Evolutionary conservation across 2,113 vertebrate species (phyloP).

Genomic region (Formicarius rufipectus): DNA sequence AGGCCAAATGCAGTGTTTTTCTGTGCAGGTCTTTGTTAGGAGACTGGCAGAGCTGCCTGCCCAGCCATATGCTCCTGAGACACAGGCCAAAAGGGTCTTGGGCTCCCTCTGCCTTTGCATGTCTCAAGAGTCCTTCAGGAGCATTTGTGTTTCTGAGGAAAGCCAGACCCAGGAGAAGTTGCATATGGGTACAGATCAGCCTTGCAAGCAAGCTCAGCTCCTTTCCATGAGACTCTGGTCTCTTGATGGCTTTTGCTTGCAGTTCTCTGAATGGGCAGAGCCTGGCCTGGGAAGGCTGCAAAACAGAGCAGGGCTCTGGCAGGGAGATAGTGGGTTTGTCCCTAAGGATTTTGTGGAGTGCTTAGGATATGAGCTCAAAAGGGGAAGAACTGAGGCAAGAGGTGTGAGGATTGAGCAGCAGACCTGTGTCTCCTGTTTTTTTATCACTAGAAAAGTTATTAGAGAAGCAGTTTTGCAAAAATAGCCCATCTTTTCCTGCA

Average conservation of each 20-base stretch:
- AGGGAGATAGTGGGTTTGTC: background rate
- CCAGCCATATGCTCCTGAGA: background rate
- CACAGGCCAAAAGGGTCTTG: background rate
- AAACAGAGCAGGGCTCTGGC: background rate
- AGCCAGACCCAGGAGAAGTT: background rate
- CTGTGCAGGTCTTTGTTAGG: background rate
- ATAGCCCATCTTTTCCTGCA: background rate
- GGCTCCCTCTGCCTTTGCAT: background rate
- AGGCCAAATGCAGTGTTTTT: background rate
- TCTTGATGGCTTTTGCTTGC: background rate
- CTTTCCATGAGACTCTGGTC: background rate
- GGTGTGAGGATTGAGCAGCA: background rate
- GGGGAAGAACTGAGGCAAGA: background rate
- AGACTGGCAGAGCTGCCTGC: background rate
- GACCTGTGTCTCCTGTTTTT: background rate
- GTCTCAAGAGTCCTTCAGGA: background rate
- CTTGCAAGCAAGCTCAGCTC: background rate
- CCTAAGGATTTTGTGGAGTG: background rate
- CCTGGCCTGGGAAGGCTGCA: background rate
- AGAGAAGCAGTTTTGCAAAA: background rate
- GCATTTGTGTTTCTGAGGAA: background rate
- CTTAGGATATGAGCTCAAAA: background rate
- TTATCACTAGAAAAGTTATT: background rate
- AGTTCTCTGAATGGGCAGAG: background rate
- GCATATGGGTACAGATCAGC: background rate